These are phyloP conservation scores for Grammomys dolichurus DNA, from an alignment of 2,113 vertebrate species.

Conservation along the genomic window DNA sequence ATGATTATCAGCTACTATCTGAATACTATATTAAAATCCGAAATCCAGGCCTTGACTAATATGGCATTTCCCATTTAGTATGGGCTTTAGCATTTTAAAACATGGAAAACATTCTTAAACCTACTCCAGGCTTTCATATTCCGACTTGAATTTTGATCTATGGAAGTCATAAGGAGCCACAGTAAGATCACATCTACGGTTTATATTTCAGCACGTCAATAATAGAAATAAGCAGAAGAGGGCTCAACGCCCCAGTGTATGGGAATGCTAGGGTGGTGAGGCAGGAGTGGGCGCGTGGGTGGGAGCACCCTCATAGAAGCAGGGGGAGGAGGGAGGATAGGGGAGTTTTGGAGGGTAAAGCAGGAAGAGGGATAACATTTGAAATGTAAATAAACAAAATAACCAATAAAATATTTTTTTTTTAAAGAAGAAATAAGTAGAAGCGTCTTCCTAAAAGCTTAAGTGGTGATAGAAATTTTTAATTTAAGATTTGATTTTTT, in stretches of 20 bases:
- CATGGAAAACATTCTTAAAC: neutral
- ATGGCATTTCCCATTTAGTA: neutral
- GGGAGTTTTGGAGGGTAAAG: no score
- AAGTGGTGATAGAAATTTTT: neutral
- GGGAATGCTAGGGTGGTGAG: no score
- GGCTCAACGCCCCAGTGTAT: no score
- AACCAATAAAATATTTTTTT: no score
- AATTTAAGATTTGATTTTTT: neutral
- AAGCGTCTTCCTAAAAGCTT: conserved; percentile 10
- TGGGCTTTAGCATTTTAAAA: neutral
- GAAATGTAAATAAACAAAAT: no score
- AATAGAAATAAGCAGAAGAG: neutral
- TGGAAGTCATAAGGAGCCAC: neutral
- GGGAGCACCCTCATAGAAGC: no score
- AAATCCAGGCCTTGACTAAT: neutral
- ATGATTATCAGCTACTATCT: neutral
- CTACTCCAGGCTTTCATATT: neutral
- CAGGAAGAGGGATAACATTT: no score
- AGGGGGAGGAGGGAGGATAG: no score
- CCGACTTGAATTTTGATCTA: neutral
- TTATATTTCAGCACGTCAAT: neutral
- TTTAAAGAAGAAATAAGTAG: neutral
- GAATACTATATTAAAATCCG: neutral
- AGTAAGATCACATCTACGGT: neutral
- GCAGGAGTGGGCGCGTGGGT: no score